Conservation (phyloP, 2,113 vertebrate species). For the Propithecus coquereli region DNA sequence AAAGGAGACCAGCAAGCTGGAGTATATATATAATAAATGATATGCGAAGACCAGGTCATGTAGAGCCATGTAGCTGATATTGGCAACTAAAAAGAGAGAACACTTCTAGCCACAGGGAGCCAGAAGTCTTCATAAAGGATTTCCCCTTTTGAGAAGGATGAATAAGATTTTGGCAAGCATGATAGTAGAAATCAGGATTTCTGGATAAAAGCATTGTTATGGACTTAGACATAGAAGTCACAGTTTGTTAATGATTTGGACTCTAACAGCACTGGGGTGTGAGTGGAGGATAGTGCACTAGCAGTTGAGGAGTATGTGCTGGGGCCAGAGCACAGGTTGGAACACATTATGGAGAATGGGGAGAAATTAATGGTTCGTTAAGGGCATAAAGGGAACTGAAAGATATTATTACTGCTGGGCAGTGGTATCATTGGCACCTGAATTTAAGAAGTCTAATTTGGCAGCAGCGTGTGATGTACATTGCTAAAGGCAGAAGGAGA, state of each 20-base stretch:
- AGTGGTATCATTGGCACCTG: not conserved
- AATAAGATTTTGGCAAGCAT: not conserved
- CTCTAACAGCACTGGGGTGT: too few species aligned
- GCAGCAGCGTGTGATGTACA: not conserved
- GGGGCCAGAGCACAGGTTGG: not conserved
- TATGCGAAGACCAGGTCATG: not conserved
- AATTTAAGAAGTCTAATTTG: not conserved
- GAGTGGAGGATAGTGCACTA: not conserved
- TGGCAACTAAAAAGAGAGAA: not conserved
- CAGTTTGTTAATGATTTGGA: not conserved
- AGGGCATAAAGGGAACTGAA: not conserved
- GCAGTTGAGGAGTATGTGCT: accelerated
- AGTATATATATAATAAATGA: not conserved
- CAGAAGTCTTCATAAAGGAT: not conserved
- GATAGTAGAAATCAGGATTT: not conserved
- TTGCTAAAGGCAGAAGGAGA: not conserved
- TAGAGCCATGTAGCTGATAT: not conserved
- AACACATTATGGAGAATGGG: not conserved
- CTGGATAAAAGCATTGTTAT: not conserved
- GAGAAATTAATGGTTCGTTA: not conserved
- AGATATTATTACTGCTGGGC: not conserved
- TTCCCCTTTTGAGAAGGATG: not conserved
- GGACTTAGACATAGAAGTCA: not conserved
- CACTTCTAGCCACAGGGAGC: not conserved
- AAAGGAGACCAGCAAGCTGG: not conserved